Evolutionary conservation across 1,140 invertebrate species (phyloP).

Genomic region (Drosophila neocordata): DNA sequence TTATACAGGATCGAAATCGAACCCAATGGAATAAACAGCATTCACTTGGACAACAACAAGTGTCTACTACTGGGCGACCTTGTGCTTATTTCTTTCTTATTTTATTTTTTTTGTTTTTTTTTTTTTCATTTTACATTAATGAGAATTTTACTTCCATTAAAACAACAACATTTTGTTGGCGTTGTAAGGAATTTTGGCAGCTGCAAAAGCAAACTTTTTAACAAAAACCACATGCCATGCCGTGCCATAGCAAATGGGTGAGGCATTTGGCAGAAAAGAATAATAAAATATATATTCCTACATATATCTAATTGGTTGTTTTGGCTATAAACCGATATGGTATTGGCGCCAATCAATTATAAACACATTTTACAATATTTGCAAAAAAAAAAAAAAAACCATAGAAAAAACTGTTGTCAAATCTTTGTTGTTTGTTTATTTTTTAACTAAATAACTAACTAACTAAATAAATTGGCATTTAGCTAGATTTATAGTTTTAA

Average conservation of each 20-base stretch:
- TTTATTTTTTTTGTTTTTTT: too few species aligned
- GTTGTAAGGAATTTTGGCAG: slow-evolving; percentile 40
- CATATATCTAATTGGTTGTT: slow-evolving; percentile 62
- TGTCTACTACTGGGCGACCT: slow-evolving; percentile 50
- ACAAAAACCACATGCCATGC: not conserved
- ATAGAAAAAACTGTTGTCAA: not conserved
- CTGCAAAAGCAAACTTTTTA: slow-evolving; percentile 22
- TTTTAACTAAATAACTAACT: not conserved
- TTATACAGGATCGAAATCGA: slow-evolving; percentile 41
- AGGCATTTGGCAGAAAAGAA: slow-evolving; percentile 42
- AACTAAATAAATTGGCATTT: not conserved
- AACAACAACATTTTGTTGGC: slow-evolving; percentile 2
- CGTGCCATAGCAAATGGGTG: slow-evolving; percentile 47
- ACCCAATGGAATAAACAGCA: slow-evolving; percentile 41
- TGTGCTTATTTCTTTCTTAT: slow-evolving; percentile 71
- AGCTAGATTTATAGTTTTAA: not conserved
- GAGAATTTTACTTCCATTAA: slow-evolving; percentile 51
- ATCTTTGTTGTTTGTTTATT: not conserved
- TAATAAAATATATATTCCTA: slow-evolving; percentile 48
- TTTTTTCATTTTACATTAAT: slow-evolving; percentile 48
- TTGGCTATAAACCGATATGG: slow-evolving; percentile 52
- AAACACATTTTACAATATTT: slow-evolving; percentile 20
- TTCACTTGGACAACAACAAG: slow-evolving; percentile 51
- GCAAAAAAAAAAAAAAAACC: slow-evolving; percentile 13
- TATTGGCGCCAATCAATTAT: slow-evolving; percentile 50